These are phyloP conservation scores for Glyptemys insculpta DNA, from an alignment of 2,797 vertebrate species.

Conservation along the genomic window DNA sequence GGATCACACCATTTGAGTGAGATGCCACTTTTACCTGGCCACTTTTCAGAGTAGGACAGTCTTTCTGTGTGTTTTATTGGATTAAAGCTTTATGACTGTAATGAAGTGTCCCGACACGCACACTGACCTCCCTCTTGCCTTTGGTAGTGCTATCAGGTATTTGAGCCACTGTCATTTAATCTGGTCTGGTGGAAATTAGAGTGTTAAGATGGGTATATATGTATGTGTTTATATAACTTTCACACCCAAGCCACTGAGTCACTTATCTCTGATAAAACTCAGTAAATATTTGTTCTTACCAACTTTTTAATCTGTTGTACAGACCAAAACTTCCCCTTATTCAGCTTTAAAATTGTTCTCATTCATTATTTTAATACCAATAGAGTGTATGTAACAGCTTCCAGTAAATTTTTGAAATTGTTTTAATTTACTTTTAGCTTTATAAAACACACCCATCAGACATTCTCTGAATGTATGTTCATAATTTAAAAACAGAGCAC, in stretches of 20 bases:
- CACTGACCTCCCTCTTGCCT: fast-evolving
- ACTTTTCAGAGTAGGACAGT: not conserved
- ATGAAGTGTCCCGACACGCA: fast-evolving
- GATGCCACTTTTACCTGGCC: not conserved
- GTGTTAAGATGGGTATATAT: not conserved
- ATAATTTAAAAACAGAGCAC: not conserved
- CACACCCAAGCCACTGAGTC: not conserved
- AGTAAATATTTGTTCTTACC: not conserved
- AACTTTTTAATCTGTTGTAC: fast-evolving
- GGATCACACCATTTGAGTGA: not conserved
- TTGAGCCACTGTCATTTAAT: not conserved
- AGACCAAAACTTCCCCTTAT: not conserved
- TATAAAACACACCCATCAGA: not conserved
- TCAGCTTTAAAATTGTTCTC: not conserved
- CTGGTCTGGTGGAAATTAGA: not conserved
- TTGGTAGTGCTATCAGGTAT: not conserved
- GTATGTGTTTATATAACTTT: not conserved
- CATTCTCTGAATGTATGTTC: not conserved
- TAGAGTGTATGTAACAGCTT: not conserved
- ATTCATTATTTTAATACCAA: not conserved
- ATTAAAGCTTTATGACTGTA: not conserved
- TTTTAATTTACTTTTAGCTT: not conserved
- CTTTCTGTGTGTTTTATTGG: not conserved
- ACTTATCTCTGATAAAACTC: not conserved
- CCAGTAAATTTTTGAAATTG: not conserved